A percentile compares a stretch with the other conserved stretches of the same genome.
These are phyloP conservation scores for Acronicta alni DNA, from an alignment of 2,888 invertebrate genomes.

Conservation along the genomic window DNA sequence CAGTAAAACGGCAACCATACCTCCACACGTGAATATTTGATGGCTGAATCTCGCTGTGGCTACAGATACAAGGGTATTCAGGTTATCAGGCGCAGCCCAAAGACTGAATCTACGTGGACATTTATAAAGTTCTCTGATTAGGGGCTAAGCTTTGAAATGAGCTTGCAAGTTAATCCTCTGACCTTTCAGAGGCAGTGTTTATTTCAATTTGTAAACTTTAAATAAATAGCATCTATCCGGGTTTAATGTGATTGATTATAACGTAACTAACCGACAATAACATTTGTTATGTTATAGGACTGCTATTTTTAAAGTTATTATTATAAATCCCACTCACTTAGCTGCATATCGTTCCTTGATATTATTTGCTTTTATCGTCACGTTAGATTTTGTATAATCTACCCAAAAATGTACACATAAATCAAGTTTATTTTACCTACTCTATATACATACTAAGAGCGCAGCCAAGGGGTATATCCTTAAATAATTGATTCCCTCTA, in stretches of 20 bases:
- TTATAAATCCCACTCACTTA: background rate
- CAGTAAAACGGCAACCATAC: slow-evolving; percentile 85
- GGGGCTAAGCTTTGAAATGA: slow-evolving; percentile 60
- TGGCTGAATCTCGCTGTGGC: slow-evolving; percentile 84
- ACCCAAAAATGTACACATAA: slow-evolving; percentile 11
- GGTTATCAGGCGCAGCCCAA: slow-evolving; percentile 64
- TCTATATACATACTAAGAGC: slow-evolving; percentile 25
- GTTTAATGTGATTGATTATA: slow-evolving; percentile 23
- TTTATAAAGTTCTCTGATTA: slow-evolving; percentile 66
- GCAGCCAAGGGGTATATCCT: slow-evolving; percentile 36
- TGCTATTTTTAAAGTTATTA: background rate
- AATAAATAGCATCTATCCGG: slow-evolving; percentile 29
- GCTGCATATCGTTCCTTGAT: background rate
- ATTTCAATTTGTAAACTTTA: slow-evolving; percentile 54
- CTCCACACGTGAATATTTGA: slow-evolving; percentile 88
- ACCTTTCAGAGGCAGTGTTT: slow-evolving; percentile 48
- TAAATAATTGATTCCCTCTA: slow-evolving; percentile 61
- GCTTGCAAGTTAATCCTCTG: slow-evolving; percentile 55
- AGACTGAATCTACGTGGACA: slow-evolving; percentile 60
- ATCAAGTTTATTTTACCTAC: slow-evolving; percentile 27
- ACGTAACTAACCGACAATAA: slow-evolving; percentile 19
- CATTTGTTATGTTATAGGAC: slow-evolving; percentile 2
- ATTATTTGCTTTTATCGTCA: too few species aligned
- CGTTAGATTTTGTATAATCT: too few species aligned
- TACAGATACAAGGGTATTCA: slow-evolving; percentile 71